phyloP scores from a whole-genome alignment of 2,888 invertebrate genomes.

The Amiota mariae region DNA sequence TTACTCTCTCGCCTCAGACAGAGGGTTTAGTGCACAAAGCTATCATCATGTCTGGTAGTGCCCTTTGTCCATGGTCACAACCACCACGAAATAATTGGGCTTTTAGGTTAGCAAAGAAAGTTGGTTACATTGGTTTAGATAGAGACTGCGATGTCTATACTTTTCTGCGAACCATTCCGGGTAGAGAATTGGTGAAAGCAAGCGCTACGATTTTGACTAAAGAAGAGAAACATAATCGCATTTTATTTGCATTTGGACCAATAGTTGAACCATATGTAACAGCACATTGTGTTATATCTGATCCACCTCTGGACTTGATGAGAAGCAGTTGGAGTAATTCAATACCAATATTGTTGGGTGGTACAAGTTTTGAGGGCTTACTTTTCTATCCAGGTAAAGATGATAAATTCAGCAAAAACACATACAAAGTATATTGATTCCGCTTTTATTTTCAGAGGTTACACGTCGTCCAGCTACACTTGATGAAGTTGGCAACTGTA shows the following conservation, averaged over 20 bases:
- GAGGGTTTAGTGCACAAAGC: slow-evolving; percentile 70
- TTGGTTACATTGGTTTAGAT: slow-evolving; percentile 63
- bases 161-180: slow-evolving; percentile 61
- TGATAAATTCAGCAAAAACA: not conserved
- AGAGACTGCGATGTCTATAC: slow-evolving; percentile 69
- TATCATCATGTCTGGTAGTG: slow-evolving; percentile 70
- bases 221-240: slow-evolving; percentile 65
- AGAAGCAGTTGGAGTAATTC: slow-evolving; percentile 67
- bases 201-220: slow-evolving; percentile 59
- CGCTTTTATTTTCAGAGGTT: slow-evolving; percentile 52
- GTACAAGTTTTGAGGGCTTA: slow-evolving; percentile 70
- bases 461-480: slow-evolving; percentile 65
- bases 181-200: slow-evolving; percentile 61
- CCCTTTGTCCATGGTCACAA: slow-evolving; percentile 66
- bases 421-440: accelerated
- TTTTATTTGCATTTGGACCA: slow-evolving; percentile 70
- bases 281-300: slow-evolving; percentile 64
- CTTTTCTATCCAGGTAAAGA: slow-evolving; percentile 66
- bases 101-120: slow-evolving; percentile 63
- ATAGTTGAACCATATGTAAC: slow-evolving; percentile 69
- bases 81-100: slow-evolving; percentile 60
- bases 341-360: slow-evolving; percentile 70
- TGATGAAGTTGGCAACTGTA: slow-evolving; percentile 65
- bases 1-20: slow-evolving; percentile 74
- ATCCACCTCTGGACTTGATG: slow-evolving; percentile 58